These are phyloP conservation scores for Colaptes auratus DNA, from an alignment of 2,113 vertebrate species.

Conservation along the genomic window DNA sequence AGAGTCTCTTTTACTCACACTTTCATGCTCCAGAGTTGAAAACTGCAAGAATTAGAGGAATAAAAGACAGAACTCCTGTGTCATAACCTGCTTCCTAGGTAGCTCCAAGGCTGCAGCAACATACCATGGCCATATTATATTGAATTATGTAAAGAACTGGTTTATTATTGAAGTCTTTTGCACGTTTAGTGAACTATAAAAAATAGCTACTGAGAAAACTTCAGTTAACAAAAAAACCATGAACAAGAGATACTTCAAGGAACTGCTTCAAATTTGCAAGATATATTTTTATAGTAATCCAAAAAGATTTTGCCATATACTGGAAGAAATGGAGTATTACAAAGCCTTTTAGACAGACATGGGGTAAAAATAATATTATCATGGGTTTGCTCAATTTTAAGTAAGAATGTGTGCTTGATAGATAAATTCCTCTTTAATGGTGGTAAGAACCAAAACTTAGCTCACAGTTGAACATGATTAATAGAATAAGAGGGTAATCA, in stretches of 20 bases:
- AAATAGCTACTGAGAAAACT: too few species aligned
- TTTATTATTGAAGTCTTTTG: too few species aligned
- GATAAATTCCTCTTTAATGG: neutral
- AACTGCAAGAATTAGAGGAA: neutral
- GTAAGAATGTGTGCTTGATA: neutral
- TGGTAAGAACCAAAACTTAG: neutral
- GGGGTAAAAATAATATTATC: neutral
- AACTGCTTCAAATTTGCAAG: too few species aligned
- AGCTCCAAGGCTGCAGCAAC: neutral
- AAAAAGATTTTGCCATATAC: too few species aligned
- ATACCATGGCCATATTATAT: neutral
- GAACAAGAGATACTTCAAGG: too few species aligned
- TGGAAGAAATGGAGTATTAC: too few species aligned
- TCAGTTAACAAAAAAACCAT: too few species aligned
- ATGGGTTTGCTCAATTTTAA: neutral
- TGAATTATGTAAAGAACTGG: too few species aligned
- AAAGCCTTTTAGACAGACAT: neutral
- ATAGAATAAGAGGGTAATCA: neutral
- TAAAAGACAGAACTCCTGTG: neutral
- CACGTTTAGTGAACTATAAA: too few species aligned
- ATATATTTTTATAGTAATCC: too few species aligned
- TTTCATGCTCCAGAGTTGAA: neutral
- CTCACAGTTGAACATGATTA: neutral
- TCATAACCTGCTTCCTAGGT: neutral
- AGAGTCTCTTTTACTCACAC: neutral